Evolutionary conservation across 2,888 invertebrate species (phyloP), one percentile per base, ranked within the genome.

Genomic region (Argyra leucocephala): DNA sequence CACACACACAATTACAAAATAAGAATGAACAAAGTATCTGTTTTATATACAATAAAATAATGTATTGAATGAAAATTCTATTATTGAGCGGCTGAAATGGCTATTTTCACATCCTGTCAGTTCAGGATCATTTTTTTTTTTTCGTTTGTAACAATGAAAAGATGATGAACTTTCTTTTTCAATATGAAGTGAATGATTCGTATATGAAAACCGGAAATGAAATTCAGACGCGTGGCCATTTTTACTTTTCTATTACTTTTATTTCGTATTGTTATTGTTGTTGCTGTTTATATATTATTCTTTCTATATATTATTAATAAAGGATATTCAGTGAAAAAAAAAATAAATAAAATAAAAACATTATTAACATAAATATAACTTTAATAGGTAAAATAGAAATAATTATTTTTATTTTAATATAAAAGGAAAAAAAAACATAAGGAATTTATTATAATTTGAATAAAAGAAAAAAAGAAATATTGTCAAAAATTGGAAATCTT

Each of bases 211-310:
- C 7, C 48, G 48, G 48, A 48, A 48, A 48, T 48, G 48, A 48
- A 48, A 48, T 48, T 48, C 48, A 9, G 48, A 48, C 48, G 48
- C 48, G 48, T 48, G 48, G 48, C 48, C 48, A 48, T 48, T 48
- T 48, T 48, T 48, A 48, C 48, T 48, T 18, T 48, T 48, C 15
- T 5, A 2, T 3, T 48, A 31, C 15, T 48, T 48, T 48, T 15
- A 5, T 48, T 18, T 48, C n/a, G 5, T 48, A 3, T 48, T 18
- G 18, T 18, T 1, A 5, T 48, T n/a, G 18, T 48, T 18, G 3
- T 48, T 2, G 6, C 10, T 31, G 10, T 31, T 31, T 31, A 31
- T 10, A 31, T n/a, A n/a, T n/a, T n/a, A n/a, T n/a, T n/a, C n/a
- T n/a, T n/a, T n/a, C n/a, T n/a, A n/a, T n/a, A 31, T 31, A 31